A percentile compares a stretch with the other conserved stretches of the same genome.
These are phyloP conservation scores for Mesitornis unicolor DNA, from an alignment of 2,113 vertebrate genomes.

Conservation along the genomic window DNA sequence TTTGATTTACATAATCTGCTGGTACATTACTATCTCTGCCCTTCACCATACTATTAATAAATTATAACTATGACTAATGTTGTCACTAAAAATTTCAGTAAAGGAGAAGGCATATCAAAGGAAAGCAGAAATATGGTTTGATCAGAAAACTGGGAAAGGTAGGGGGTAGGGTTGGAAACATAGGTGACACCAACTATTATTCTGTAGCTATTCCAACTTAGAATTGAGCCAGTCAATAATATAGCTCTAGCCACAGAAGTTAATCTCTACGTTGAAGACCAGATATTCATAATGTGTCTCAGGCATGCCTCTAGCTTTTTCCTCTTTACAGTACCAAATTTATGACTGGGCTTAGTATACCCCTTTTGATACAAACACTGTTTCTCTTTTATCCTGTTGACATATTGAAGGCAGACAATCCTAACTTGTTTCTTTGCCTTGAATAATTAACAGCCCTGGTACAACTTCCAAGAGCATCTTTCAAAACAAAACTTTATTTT, in stretches of 20 bases:
- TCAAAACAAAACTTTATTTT: conserved; percentile 31
- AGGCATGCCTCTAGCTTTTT: not conserved
- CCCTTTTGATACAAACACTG: not conserved
- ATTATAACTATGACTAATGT: not conserved
- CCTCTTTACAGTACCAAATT: not conserved
- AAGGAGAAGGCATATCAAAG: not conserved
- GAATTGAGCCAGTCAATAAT: not conserved
- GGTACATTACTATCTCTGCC: not conserved
- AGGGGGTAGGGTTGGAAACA: not conserved
- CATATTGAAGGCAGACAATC: not conserved
- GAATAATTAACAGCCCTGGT: conserved; percentile 30
- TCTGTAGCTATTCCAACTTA: not conserved
- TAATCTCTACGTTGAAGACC: not conserved
- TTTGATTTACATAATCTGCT: not conserved
- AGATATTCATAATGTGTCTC: not conserved
- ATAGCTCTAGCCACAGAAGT: not conserved
- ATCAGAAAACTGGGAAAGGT: not conserved
- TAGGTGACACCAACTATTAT: not conserved
- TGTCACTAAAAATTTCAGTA: not conserved
- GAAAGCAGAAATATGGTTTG: not conserved
- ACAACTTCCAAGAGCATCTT: conserved; percentile 33
- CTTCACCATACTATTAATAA: not conserved
- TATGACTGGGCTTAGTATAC: not conserved
- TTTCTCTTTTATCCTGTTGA: conserved; percentile 17
- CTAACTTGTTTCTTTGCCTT: not conserved